Conservation (phyloP, 2,797 vertebrate genomes). For the Ateles fusciceps region DNA sequence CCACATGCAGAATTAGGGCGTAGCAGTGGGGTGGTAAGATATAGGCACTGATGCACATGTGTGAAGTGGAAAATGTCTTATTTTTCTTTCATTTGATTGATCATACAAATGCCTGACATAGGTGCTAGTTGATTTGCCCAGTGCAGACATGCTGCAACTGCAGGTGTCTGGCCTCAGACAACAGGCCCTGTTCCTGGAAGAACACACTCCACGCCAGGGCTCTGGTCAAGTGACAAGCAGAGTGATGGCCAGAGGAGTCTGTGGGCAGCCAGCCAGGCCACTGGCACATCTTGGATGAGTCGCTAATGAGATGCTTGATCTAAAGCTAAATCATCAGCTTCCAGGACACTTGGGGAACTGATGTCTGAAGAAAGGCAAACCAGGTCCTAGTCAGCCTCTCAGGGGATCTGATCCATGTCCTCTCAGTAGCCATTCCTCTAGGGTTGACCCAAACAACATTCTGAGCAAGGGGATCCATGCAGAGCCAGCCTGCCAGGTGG, state of each 20-base stretch:
- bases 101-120: not conserved
- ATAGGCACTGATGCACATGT: fast-evolving
- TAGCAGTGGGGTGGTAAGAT: not conserved
- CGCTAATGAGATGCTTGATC: not conserved
- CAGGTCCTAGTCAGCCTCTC: not conserved
- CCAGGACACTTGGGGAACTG: not conserved
- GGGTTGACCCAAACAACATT: not conserved
- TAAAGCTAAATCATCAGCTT: not conserved
- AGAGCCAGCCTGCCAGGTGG: fast-evolving
- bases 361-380: not conserved
- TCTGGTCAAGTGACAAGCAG: not conserved
- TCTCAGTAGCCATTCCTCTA: not conserved
- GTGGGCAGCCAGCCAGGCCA: not conserved
- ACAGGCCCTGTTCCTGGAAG: not conserved
- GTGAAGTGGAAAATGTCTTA: not conserved
- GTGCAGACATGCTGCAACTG: not conserved
- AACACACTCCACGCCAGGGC: not conserved
- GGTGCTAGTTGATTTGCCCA: not conserved
- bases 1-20: not conserved
- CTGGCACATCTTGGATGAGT: not conserved
- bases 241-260: fast-evolving
- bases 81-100: not conserved
- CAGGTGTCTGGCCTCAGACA: not conserved
- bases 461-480: no score
- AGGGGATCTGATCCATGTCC: not conserved